Evolutionary conservation across 2,888 invertebrate genomes (phyloP), one percentile per base, ranked within the genome.

Genomic region (Papilio protenor): DNA sequence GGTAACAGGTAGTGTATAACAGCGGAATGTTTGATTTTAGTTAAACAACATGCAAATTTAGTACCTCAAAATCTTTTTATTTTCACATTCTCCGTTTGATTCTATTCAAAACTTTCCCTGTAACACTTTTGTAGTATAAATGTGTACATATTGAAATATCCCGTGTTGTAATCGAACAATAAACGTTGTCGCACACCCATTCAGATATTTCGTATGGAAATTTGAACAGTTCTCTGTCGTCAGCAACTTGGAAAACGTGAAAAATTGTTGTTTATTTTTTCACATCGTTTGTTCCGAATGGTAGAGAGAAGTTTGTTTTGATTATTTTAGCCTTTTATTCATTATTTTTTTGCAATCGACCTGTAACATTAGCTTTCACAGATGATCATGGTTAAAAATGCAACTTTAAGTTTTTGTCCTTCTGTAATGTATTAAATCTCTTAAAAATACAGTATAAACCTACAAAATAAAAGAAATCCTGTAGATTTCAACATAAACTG

Each of bases 121-220:
- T 66, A 14, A 40, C 10, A 66, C 18, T 10, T 66, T 40, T 66
- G n/a, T 66, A n/a, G 6, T 40, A 1, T n/a, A 66, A n/a, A 11
- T 66, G 59, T 61, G 66, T 66, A 40, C 66, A n/a, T 66, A 66
- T 66, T 66, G 66, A n/a, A 40, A 40, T n/a, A 66, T 66, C 1
- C n/a, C 40, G 18, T 40, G 57, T 73, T n/a, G 57, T 45, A 59
- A 73, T 59, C 73, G 59, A 57, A 73, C 73, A 73, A 73, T 59
- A 59, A 57, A 73, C 45, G 73, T 57, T 73, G 57, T 73, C 57
- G 40, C 73, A 73, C 59, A 18, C n/a, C 59, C 21, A 73, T 57
- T 57, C 57, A 73, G 16, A 59, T 73, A 59, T 73, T 73, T 59
- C 55, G 73, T 45, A 73, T 57, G 73, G 45, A 73, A 73, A 73